These are phyloP conservation scores for Motacilla tschutschensis DNA, from an alignment of 2,113 vertebrate species.

Conservation along the genomic window DNA sequence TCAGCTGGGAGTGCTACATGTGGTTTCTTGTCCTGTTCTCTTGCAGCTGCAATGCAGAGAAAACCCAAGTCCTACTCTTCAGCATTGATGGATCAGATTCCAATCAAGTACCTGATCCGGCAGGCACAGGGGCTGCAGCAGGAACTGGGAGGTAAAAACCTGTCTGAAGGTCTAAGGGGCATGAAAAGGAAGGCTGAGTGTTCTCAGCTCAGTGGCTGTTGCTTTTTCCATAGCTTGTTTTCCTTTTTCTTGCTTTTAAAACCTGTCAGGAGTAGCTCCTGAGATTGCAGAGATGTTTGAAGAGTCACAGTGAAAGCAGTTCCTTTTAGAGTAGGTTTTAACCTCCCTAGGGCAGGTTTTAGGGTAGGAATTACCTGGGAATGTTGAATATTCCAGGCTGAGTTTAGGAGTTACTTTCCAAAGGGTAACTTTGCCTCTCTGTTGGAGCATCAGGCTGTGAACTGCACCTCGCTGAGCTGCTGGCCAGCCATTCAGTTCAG, in stretches of 20 bases:
- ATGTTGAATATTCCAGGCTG: neutral
- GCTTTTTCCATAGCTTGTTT: neutral
- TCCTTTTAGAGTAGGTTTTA: neutral
- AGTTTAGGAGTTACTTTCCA: neutral
- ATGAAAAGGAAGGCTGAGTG: accelerated
- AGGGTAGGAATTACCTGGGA: neutral
- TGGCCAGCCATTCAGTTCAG: neutral
- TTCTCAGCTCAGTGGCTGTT: neutral
- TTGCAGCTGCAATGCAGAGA: conserved; percentile 89
- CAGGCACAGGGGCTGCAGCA: conserved; percentile 96
- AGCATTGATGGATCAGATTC: conserved; percentile 96
- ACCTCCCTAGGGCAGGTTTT: neutral
- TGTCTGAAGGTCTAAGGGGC: neutral
- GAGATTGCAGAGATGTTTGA: neutral
- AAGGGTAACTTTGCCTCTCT: neutral
- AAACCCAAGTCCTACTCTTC: conserved; percentile 96
- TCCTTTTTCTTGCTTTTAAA: neutral
- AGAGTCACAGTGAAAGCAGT: neutral
- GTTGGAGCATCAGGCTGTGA: neutral
- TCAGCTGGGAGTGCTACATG: accelerated
- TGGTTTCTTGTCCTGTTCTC: neutral
- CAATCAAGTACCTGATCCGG: conserved; percentile 95
- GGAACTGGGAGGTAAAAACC: conserved; percentile 87
- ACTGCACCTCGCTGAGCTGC: neutral
- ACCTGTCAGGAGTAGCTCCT: neutral